These are phyloP conservation scores for Gymnocheta viridis DNA, from an alignment of 2,888 invertebrate genomes.

Conservation along the genomic window DNA sequence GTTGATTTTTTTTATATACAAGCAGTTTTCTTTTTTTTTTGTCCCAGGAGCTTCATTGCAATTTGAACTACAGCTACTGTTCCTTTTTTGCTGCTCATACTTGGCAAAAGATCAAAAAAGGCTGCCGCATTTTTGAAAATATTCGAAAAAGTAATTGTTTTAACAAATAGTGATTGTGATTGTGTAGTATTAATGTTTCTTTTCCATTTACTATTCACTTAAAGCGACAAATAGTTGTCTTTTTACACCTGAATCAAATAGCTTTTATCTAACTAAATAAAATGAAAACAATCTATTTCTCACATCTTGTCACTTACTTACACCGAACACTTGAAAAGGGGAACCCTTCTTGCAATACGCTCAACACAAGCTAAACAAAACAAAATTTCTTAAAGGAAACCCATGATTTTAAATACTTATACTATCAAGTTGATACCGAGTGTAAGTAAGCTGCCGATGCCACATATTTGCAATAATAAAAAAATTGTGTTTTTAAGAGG, in stretches of 20 bases:
- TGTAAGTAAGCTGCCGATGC: not conserved
- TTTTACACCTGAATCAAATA: slow-evolving; percentile 70
- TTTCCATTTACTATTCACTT: slow-evolving; percentile 61
- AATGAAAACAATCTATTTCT: slow-evolving; percentile 67
- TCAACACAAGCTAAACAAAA: not conserved
- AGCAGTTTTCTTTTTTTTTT: slow-evolving; percentile 15
- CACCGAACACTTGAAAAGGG: not conserved
- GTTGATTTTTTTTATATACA: not conserved
- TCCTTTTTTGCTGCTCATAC: not conserved
- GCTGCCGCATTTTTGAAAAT: slow-evolving; percentile 52
- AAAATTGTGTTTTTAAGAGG: slow-evolving; percentile 59
- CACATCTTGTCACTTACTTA: slow-evolving; percentile 56
- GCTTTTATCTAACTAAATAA: slow-evolving; percentile 52
- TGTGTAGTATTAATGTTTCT: slow-evolving; percentile 57
- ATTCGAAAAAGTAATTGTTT: slow-evolving; percentile 68
- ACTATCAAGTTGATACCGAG: too few relatives aligned
- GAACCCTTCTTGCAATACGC: not conserved
- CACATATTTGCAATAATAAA: slow-evolving; percentile 1
- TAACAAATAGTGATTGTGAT: slow-evolving; percentile 68
- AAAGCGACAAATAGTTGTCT: slow-evolving; percentile 70
- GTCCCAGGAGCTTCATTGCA: slow-evolving; percentile 27
- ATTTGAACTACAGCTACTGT: not conserved
- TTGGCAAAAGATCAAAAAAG: slow-evolving; percentile 44
- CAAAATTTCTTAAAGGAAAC: slow-evolving; percentile 5
- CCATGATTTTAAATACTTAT: slow-evolving; percentile 3